Conservation (phyloP, 2,797 vertebrate species). For the Sebastes hopkinsi region DNA sequence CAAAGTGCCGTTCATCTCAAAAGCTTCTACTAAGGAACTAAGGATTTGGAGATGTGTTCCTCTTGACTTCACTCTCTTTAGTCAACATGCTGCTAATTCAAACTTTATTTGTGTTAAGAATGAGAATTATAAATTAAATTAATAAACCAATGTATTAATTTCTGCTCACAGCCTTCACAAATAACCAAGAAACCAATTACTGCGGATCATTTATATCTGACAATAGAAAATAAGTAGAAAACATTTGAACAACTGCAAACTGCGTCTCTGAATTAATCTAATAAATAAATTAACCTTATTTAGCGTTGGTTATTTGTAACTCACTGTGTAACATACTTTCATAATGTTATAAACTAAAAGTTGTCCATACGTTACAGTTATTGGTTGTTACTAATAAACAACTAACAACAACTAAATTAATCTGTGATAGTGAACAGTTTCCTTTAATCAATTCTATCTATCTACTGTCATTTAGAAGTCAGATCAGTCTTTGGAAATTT, state of each 20-base stretch:
- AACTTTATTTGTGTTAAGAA: too few relatives aligned
- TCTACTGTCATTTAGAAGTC: too few relatives aligned
- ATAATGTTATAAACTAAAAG: not conserved
- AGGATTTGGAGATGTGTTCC: not conserved
- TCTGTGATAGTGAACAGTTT: too few relatives aligned
- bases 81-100: not conserved
- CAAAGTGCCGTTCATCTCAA: not conserved
- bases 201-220: not conserved
- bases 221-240: not conserved
- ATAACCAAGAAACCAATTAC: not conserved
- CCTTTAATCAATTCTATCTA: too few relatives aligned
- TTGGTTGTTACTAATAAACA: too few relatives aligned
- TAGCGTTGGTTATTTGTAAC: fast-evolving
- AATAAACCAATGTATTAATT: not conserved
- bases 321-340: fast-evolving
- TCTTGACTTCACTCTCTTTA: not conserved
- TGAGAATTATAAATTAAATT: not conserved
- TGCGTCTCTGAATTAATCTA: not conserved
- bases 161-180: not conserved
- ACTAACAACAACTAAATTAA: too few relatives aligned
- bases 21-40: fast-evolving
- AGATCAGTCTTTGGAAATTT: too few relatives aligned
- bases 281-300: not conserved
- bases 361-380: too few relatives aligned
- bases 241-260: not conserved